Evolutionary conservation across 2,888 invertebrate genomes (phyloP).

Genomic region (Dynastes hyllus): DNA sequence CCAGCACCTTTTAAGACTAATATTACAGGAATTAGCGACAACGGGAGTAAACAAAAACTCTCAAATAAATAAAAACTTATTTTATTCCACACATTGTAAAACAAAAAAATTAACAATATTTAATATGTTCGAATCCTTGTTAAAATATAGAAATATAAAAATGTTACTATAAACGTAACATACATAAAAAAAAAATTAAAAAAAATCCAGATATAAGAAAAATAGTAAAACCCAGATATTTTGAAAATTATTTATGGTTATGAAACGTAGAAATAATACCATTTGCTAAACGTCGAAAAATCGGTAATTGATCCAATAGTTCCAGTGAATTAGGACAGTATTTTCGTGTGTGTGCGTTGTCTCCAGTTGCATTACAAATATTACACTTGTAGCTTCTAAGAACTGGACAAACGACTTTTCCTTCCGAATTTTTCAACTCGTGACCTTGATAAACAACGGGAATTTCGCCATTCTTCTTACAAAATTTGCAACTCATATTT

Average conservation of each 20-base stretch:
- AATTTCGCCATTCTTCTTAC: slow-evolving; percentile 54
- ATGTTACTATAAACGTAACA: too few relatives aligned
- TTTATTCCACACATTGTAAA: too few relatives aligned
- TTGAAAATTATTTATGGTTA: slow-evolving; percentile 29
- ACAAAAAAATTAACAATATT: too few relatives aligned
- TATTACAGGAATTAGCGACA: too few relatives aligned
- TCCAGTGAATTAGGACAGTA: slow-evolving; percentile 50
- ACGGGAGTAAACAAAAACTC: too few relatives aligned
- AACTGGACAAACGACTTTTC: slow-evolving; percentile 52
- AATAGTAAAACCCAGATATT: too few relatives aligned
- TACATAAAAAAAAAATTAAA: too few relatives aligned
- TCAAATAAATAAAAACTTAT: too few relatives aligned
- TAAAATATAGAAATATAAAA: too few relatives aligned
- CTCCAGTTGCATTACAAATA: slow-evolving; percentile 52
- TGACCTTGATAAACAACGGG: slow-evolving; percentile 51
- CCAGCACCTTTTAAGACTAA: too few relatives aligned
- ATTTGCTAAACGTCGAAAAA: slow-evolving; percentile 44
- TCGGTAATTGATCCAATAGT: slow-evolving; percentile 15
- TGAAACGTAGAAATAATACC: slow-evolving; percentile 33
- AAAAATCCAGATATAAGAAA: too few relatives aligned
- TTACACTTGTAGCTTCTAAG: slow-evolving; percentile 52
- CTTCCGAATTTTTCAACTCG: slow-evolving; percentile 49
- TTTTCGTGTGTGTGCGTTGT: slow-evolving; percentile 53
- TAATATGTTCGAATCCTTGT: too few relatives aligned
- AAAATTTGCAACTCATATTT: slow-evolving; percentile 49